Evolutionary conservation across 1,140 invertebrate genomes (phyloP).

Genomic region (Aphelenchoides fujianensis): DNA sequence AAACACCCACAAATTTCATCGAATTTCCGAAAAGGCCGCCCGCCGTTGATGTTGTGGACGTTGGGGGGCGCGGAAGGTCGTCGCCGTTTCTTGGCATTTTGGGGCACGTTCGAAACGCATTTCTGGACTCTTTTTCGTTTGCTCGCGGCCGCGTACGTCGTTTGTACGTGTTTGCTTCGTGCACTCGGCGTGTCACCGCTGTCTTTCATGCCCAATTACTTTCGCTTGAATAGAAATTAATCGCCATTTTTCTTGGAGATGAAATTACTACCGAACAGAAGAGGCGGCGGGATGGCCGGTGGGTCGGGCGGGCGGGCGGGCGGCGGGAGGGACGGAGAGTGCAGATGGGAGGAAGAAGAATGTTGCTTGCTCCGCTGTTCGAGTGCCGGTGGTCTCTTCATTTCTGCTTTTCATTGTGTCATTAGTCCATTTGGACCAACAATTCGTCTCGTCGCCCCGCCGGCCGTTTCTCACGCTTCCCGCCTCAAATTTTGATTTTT

Average conservation of each 20-base stretch:
- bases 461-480: neutral
- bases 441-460: neutral
- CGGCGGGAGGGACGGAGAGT: no score
- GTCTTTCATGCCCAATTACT: conserved; percentile 3
- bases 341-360: neutral
- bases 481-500: neutral
- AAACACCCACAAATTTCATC: no score
- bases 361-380: neutral
- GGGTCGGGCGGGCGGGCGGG: no score
- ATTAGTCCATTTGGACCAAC: neutral
- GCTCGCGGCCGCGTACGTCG: neutral
- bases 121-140: neutral
- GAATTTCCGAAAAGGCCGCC: no score
- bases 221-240: conserved; percentile 1
- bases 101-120: neutral
- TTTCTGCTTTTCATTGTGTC: neutral
- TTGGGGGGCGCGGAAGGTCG: no score
- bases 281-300: no score
- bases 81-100: no score
- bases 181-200: neutral
- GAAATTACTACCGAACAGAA: neutral
- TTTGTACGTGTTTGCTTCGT: conserved; percentile 5
- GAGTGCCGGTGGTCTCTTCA: neutral
- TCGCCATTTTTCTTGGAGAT: neutral
- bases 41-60: no score